Conservation (phyloP, 2,797 vertebrate genomes). For the Microhierax caerulescens region DNA sequence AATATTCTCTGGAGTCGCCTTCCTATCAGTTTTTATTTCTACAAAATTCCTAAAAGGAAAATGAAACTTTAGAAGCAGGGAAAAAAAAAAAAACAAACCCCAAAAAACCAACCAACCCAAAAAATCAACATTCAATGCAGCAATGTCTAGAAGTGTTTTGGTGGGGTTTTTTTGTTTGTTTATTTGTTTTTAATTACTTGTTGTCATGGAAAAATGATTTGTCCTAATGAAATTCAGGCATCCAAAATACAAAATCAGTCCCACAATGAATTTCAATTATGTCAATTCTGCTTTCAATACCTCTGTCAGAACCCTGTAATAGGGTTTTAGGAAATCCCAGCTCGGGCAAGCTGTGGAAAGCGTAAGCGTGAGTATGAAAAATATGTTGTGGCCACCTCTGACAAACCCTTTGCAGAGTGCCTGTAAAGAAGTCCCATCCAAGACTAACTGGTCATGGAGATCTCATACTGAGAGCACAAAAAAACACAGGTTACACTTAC, state of each 20-base stretch:
- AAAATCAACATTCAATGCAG: not conserved
- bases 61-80: not conserved
- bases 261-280: not conserved
- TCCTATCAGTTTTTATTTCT: not conserved
- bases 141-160: not conserved
- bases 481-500: not conserved
- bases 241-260: not conserved
- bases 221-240: not conserved
- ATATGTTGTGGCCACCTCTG: not conserved
- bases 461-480: not conserved
- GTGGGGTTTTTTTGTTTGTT: not conserved
- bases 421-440: not conserved
- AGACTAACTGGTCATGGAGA: not conserved
- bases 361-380: not conserved
- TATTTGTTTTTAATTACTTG: not conserved
- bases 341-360: not conserved
- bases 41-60: not conserved
- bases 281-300: not conserved
- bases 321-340: not conserved
- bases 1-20: conserved; percentile 8
- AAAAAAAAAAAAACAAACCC: too few species aligned
- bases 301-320: not conserved
- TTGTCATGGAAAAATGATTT: not conserved
- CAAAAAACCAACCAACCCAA: too few species aligned
- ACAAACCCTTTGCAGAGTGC: not conserved